Evolutionary conservation across 2,888 invertebrate genomes (phyloP), one percentile per base, ranked within the genome.

Genomic region (Melinaea marsaeus): DNA sequence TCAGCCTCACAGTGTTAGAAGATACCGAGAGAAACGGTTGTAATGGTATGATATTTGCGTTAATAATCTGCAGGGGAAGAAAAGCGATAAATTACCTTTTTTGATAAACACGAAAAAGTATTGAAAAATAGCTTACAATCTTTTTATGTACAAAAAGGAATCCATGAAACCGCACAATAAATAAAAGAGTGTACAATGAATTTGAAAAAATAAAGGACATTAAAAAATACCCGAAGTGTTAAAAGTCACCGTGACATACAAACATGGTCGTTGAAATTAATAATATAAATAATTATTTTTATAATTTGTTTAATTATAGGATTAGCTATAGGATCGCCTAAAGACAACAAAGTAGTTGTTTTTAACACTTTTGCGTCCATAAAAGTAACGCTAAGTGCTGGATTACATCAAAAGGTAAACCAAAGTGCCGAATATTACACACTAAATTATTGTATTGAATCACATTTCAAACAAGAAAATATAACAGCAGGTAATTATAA

Each of bases 241-340:
- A 7, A 37, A 37, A 37, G 7, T 37, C 37, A 6, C 7, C 37
- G 37, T 37, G 4, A 37, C 37, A 37, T 6, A 37, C 3, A 37
- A 37, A 37, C 37, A 37, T 37, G 37, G 4, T 37, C 7, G 7
- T 37, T 37, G 5, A 37, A 37, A 37, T 7, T 37, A 37, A 37
- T 37, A 37, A 37, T 37, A 37, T 22, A 37, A 2, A 6, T 37
- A 6, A 37, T 2, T 37, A 37, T 2, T 7, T 37, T 2, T 37
- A 37, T 37, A 37, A 37, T 2, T 37, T 6, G 32, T 34, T 51
- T 55, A n/a, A 37, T 61, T 55, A 42, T 73, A 89, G 88, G 83
- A 63, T 67, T 89, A 51, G 87, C 83, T 0, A 75, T 89, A 9
- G 83, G 88, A 0, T 79, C 83, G 4, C 85, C 87, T 0, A 74